Evolutionary conservation across 2,113 vertebrate genomes (phyloP), one percentile per base, ranked within the genome.

Genomic region (Machaerirhynchus nigripectus): DNA sequence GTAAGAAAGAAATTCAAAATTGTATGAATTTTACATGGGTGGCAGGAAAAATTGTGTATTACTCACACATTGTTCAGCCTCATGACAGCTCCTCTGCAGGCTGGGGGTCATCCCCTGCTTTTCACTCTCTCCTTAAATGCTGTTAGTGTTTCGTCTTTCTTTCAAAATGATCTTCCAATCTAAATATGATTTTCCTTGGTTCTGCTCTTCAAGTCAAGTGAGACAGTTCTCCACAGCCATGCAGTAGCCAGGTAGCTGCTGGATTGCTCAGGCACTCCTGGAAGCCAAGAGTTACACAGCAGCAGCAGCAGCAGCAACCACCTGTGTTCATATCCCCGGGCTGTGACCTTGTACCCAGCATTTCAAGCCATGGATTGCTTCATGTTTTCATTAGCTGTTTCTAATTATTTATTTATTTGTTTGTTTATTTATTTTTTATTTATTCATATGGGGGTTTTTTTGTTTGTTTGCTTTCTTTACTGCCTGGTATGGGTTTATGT

Each of bases 171-270:
- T 90, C 44, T 73, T 65, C 39, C 71, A 64, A 33, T 91, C 79
- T 86, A 64, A 90, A 64, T 37, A 35, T 26, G 68, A 35, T 33
- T 91, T 73, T 50, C 18, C 49, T 89, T 89, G 70, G 14, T 89
- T 95, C 97, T 89, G 78, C 79, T 93, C 35, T 73, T 94, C n/a
- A 33, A 83, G 18, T 73, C 76, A 82, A 93, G 52, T 83, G 97
- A 94, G 97, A 97, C 98, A 93, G 96, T 98, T 98, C 98, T 98
- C 98, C 98, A 97, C 76, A 98, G 98, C 98, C 89, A 28, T 76
- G 53, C 92, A 93, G 30, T 56, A 95, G 95, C 71, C 84, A 95
- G 91, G 63, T 7, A 85, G 80, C 75, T 89, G 15, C 69, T 77
- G 81, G 65, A 68, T 60, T 83, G 47, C 84, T 80, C 33, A 60